These are phyloP conservation scores for Alloplasta piceator DNA, from an alignment of 2,888 invertebrate genomes.

Conservation along the genomic window DNA sequence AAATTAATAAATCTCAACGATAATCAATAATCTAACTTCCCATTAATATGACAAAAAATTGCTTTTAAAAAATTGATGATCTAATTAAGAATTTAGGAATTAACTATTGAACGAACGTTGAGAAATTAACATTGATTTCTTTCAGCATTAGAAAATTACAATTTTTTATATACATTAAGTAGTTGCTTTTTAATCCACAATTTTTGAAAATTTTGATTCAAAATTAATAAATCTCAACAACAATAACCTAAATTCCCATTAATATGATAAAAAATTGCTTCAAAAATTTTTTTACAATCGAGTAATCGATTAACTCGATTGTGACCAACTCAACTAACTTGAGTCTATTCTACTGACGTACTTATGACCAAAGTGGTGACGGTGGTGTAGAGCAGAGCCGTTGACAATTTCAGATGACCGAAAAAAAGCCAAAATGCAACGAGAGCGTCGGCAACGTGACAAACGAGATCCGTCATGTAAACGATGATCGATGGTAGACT, in stretches of 20 bases:
- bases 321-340: not conserved
- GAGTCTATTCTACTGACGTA: conserved; percentile 60
- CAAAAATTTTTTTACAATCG: too few relatives aligned
- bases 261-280: conserved; percentile 1
- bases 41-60: conserved; percentile 10
- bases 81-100: too few relatives aligned
- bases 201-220: not conserved
- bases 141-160: too few relatives aligned
- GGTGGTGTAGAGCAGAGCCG: conserved; percentile 70
- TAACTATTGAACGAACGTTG: too few relatives aligned
- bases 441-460: conserved; percentile 71
- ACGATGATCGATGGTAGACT: conserved; percentile 75
- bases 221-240: not conserved
- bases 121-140: too few relatives aligned
- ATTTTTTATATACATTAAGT: too few relatives aligned
- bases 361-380: conserved; percentile 70
- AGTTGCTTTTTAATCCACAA: too few relatives aligned
- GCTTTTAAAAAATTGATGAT: too few relatives aligned
- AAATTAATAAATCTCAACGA: not conserved
- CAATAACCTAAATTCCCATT: not conserved
- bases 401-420: conserved; percentile 63
- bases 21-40: not conserved
- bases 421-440: conserved; percentile 74
- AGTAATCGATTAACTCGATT: conserved; percentile 2
- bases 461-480: conserved; percentile 72